Evolutionary conservation across 2,888 invertebrate genomes (phyloP).

Genomic region (Temnothorax unifasciatus): DNA sequence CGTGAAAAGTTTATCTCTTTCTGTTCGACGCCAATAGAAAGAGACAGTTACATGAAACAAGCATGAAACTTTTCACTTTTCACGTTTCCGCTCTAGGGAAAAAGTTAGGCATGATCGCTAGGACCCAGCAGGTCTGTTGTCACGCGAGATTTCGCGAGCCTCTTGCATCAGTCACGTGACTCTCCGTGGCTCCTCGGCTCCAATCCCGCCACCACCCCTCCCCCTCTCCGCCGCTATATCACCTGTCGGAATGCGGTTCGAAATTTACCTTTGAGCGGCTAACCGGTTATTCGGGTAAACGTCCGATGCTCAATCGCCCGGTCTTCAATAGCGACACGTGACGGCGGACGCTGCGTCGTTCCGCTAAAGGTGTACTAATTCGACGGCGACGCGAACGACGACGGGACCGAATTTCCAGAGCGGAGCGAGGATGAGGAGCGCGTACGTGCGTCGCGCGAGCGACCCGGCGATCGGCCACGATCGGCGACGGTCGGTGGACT

Average conservation of each 20-base stretch:
- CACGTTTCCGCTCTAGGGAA: too few relatives aligned
- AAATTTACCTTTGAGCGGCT: constrained; percentile 62
- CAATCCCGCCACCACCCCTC: too few relatives aligned
- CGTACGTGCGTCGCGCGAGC: not conserved
- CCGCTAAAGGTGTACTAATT: not conserved
- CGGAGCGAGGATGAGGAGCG: not conserved
- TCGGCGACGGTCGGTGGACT: not conserved
- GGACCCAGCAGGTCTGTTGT: too few relatives aligned
- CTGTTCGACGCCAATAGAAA: too few relatives aligned
- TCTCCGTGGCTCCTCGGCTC: too few relatives aligned
- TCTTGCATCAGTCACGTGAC: too few relatives aligned
- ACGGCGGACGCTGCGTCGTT: not conserved
- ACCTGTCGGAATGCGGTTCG: constrained; percentile 66
- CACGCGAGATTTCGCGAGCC: too few relatives aligned
- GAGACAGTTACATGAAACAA: too few relatives aligned
- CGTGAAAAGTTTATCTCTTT: too few relatives aligned
- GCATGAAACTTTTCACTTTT: too few relatives aligned
- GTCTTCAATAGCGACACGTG: not conserved
- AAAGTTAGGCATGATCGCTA: too few relatives aligned
- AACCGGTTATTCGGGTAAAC: not conserved
- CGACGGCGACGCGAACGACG: not conserved
- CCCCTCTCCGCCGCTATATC: not conserved
- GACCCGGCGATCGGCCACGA: constrained; percentile 1
- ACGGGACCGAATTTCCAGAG: not conserved
- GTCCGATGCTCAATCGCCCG: not conserved